Conservation (phyloP, 1,140 invertebrate species). For the Drosophila ambigua region DNA sequence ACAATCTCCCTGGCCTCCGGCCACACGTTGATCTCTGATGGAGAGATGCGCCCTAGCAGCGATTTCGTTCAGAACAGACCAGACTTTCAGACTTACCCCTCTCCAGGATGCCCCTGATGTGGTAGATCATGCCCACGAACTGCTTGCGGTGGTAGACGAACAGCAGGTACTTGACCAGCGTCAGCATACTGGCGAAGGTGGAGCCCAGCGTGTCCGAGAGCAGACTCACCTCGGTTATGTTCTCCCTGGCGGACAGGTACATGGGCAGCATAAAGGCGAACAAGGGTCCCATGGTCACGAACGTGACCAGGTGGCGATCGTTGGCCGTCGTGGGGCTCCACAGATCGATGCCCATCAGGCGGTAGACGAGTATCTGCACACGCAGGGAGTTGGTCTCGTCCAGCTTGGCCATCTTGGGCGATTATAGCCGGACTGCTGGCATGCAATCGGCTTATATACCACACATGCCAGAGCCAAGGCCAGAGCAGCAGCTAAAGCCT, state of each 20-base stretch:
- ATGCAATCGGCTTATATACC: no score
- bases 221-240: conserved; percentile 56
- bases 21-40: conserved; percentile 37
- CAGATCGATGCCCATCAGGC: conserved; percentile 60
- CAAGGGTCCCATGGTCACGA: conserved; percentile 26
- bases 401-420: conserved; percentile 6
- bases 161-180: conserved; percentile 47
- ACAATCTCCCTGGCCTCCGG: conserved; percentile 41
- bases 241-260: conserved; percentile 28
- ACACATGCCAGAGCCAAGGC: no score
- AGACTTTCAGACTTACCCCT: conserved; percentile 36
- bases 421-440: no score
- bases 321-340: conserved; percentile 26
- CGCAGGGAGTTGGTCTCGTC: conserved; percentile 41
- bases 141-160: conserved; percentile 56
- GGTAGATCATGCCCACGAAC: conserved; percentile 54
- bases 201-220: conserved; percentile 63
- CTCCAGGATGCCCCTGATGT: conserved; percentile 50
- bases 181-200: conserved; percentile 45
- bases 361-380: conserved; percentile 53
- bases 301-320: conserved; percentile 41
- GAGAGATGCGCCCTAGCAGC: no score
- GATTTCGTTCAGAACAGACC: no score
- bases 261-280: conserved; percentile 43
- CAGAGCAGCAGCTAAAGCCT: no score